Evolutionary conservation across 2,797 vertebrate genomes (phyloP), one percentile per base, ranked within the genome.

Genomic region (Mus minutoides): DNA sequence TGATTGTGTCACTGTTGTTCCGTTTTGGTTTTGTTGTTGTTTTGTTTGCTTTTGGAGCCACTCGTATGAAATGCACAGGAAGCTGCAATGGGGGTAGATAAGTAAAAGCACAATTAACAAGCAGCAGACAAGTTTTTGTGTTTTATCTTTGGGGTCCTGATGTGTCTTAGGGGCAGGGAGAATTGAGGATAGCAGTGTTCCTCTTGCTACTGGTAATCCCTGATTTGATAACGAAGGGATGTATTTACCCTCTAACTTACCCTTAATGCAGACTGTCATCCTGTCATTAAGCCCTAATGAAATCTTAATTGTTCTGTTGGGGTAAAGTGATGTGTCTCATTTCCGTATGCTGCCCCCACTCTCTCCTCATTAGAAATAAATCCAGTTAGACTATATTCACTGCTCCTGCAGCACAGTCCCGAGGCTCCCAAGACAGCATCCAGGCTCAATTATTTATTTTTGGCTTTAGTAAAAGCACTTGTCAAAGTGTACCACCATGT

Each of bases 271-370:
- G 80, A 97, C 92, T 93, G 58, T 90, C 95, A 95, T 96, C 94
- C 96, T 97, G 94, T 96, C 91, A 92, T 97, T 96, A 97, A 86
- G 85, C 92, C 73, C 54, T 89, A 94, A 97, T 92, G 96, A 97
- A 90, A 94, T 3, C 67, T 64, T 97, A 95, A 96, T 97, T 97
- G 79, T 97, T 92, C 91, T 94, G 60, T 82, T 94, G 88, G 79
- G 76, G 67, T 37, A 88, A 88, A 95, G 84, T 76, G 64, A 92
- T 89, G 34, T 31, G 43, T 92, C 90, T 97, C 92, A 95, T 97
- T 97, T 98, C 91, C 26, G 29, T 43, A 77, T 56, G 37, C 40
- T 83, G 78, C 43, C 34, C 96, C 96, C 85, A 75, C 54, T 94
- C 76, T 43, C 60, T 78, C 71, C 73, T 93, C 3, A 2, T 96